Evolutionary conservation across 2,113 vertebrate genomes (phyloP), one percentile per base, ranked within the genome.

Genomic region (Rhadina sibilatrix): DNA sequence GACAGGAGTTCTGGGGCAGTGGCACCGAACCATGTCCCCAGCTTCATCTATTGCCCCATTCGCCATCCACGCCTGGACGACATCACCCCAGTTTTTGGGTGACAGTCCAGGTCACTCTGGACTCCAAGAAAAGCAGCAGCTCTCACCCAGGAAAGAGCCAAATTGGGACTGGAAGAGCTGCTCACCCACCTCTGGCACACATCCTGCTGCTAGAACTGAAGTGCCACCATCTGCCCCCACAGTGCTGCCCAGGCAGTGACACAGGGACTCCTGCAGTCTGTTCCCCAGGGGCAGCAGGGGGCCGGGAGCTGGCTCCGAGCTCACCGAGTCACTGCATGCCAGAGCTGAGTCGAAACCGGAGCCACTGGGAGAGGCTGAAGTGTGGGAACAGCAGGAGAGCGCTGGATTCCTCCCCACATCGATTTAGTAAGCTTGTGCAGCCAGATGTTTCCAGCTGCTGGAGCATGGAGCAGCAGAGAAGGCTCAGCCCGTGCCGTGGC

Each of bases 361-460:
- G 84, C 95, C 5, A 22, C 47, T 63, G 70, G 90, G 87, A 91
- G 87, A 93, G 70, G 71, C 23, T 30, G 49, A 83, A 94, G 88
- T 92, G 92, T 97, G 96, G 96, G 95, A 97, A 95, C 24, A 1
- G 88, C 65, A 31, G 70, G 21, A 81, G 70, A 8, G 4, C 0
- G 1, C 78, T 91, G 95, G 88, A 96, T 97, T 93, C 95, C 82
- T 83, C 92, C 35, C 42, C 9, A 6, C 79, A 93, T 87, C 8
- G 13, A 94, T 96, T 95, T 90, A 79, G 82, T 47, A 78, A 93
- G 95, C 92, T 81, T n/a, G 33, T 69, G 15, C 66, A 69, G 81
- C 82, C 96, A 97, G 95, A 91, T 96, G 96, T 92, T 92, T 49
- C 57, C 96, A 97, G 95, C 95, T 97, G 96, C 79, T 5, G 22